Evolutionary conservation across 2,797 vertebrate genomes (phyloP).

Genomic region (Enteromius unitaeniatus): DNA sequence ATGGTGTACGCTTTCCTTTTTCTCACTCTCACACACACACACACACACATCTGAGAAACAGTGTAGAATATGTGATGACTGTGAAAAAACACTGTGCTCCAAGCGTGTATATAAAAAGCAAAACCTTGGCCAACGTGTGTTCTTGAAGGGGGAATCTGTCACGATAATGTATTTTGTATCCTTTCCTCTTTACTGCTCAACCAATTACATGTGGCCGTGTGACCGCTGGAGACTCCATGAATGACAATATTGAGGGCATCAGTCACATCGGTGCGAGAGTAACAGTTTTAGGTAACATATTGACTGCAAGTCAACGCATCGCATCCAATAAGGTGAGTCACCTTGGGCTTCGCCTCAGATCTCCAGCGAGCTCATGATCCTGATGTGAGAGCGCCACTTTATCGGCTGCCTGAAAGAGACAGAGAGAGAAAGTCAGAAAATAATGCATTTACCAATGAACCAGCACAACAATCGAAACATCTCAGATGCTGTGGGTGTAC

Average conservation of each 20-base stretch:
- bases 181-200: slow-evolving; percentile 46
- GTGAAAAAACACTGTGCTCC: slow-evolving; percentile 2
- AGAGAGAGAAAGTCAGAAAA: background rate
- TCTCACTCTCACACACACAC: too few relatives aligned
- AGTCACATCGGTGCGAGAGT: slow-evolving; percentile 38
- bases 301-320: background rate
- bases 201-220: slow-evolving; percentile 59
- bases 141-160: background rate
- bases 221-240: slow-evolving; percentile 63
- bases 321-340: slow-evolving; percentile 47
- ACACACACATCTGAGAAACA: background rate
- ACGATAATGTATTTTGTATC: background rate
- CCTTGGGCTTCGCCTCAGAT: slow-evolving; percentile 11
- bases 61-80: background rate
- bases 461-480: background rate
- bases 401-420: background rate
- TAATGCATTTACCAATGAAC: background rate
- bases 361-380: background rate
- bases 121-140: background rate
- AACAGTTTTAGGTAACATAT: slow-evolving; percentile 23
- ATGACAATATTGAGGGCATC: slow-evolving; percentile 63
- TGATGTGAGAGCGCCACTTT: background rate
- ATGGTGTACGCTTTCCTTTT: background rate
- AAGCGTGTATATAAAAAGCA: background rate
- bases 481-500: background rate